phyloP scores from a whole-genome alignment of 2,888 invertebrate species.

The Tachina fera region DNA sequence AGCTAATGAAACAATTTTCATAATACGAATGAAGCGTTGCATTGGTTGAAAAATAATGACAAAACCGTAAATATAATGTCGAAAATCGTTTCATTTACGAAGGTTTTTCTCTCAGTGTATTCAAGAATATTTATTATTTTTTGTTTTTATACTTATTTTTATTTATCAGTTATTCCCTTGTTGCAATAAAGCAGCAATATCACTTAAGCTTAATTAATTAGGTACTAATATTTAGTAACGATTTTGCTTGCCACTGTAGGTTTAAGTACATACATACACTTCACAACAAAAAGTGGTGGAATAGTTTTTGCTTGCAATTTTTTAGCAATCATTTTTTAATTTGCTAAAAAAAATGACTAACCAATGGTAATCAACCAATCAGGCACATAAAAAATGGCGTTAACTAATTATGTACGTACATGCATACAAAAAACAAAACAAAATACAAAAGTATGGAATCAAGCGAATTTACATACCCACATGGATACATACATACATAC shows the following conservation, averaged over 20 bases:
- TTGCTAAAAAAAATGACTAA: conserved; percentile 35
- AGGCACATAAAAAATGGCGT: conserved; percentile 1
- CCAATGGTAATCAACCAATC: conserved; percentile 37
- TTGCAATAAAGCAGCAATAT: too few relatives aligned
- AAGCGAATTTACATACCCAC: background rate
- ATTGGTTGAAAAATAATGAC: too few relatives aligned
- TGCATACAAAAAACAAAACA: background rate
- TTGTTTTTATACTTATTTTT: too few relatives aligned
- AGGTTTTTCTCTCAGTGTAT: too few relatives aligned
- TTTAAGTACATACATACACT: background rate
- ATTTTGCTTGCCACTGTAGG: conserved; percentile 34
- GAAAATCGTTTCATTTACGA: too few relatives aligned
- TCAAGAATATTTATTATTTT: too few relatives aligned
- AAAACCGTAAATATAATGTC: too few relatives aligned
- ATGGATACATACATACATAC: background rate
- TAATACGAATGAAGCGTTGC: too few relatives aligned
- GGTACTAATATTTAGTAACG: background rate
- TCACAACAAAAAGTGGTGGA: conserved; percentile 25
- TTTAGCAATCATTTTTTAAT: conserved; percentile 53
- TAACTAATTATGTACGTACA: background rate
- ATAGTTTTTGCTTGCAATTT: conserved; percentile 36
- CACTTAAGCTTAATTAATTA: too few relatives aligned
- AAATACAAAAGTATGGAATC: background rate
- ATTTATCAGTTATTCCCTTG: too few relatives aligned
- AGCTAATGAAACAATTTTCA: too few relatives aligned